Evolutionary conservation across 2,888 invertebrate species (phyloP).

Genomic region (Gari tellinella): DNA sequence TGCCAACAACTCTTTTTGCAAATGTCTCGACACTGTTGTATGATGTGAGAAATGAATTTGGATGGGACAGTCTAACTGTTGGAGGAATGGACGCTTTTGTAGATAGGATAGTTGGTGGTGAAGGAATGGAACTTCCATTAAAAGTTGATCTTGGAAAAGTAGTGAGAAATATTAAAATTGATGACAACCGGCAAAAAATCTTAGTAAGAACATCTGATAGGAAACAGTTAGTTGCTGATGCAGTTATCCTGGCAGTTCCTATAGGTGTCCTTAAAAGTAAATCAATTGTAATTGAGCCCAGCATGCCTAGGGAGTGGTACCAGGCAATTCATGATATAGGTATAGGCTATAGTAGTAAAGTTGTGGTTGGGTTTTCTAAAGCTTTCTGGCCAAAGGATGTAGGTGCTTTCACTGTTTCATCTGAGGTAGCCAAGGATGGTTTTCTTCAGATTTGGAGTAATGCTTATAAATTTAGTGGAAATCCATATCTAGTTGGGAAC

Average conservation of each 20-base stretch:
- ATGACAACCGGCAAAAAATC: slow-evolving; percentile 64
- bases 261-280: slow-evolving; percentile 64
- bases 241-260: slow-evolving; percentile 77
- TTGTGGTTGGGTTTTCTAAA: slow-evolving; percentile 73
- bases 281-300: slow-evolving; percentile 71
- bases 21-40: slow-evolving; percentile 69
- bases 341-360: slow-evolving; percentile 58
- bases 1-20: slow-evolving; percentile 31
- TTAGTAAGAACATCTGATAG: slow-evolving; percentile 70
- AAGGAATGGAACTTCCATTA: slow-evolving; percentile 65
- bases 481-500: slow-evolving; percentile 64
- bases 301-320: slow-evolving; percentile 63
- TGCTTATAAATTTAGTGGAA: slow-evolving; percentile 60
- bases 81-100: slow-evolving; percentile 72
- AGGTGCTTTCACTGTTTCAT: slow-evolving; percentile 70
- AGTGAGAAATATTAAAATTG: slow-evolving; percentile 72
- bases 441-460: slow-evolving; percentile 76
- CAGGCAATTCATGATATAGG: slow-evolving; percentile 64
- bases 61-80: slow-evolving; percentile 70
- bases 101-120: slow-evolving; percentile 74
- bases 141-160: slow-evolving; percentile 69
- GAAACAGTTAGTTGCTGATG: slow-evolving; percentile 67
- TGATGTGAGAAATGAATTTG: slow-evolving; percentile 67
- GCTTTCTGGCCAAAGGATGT: slow-evolving; percentile 77
- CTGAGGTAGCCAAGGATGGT: slow-evolving; percentile 59